These are phyloP conservation scores for Anhinga rufa DNA, from an alignment of 2,113 vertebrate species.

Conservation along the genomic window DNA sequence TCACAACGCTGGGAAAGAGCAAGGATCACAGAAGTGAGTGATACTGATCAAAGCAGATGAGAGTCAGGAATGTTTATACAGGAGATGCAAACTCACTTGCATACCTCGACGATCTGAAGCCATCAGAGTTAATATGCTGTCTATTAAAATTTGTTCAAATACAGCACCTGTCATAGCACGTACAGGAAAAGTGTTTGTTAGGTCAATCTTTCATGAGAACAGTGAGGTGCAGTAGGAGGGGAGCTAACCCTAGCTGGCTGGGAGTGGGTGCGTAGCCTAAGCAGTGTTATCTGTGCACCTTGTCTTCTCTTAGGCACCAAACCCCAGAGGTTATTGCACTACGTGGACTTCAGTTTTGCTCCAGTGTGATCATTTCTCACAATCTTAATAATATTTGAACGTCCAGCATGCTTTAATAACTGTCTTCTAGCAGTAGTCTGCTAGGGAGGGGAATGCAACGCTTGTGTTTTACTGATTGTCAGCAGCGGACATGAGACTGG, in stretches of 20 bases:
- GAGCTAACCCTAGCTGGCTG: background rate
- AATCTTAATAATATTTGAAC: background rate
- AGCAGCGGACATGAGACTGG: background rate
- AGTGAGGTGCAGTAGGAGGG: background rate
- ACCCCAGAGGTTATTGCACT: background rate
- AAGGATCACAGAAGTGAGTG: constrained; percentile 22
- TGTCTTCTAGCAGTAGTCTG: background rate
- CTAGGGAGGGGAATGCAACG: background rate
- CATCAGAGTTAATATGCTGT: constrained; percentile 45
- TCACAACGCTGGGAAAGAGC: background rate
- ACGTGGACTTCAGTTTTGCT: background rate
- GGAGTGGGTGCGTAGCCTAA: background rate
- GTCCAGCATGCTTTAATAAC: background rate
- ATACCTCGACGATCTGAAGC: background rate
- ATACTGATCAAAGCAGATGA: constrained; percentile 62
- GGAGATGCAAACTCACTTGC: background rate
- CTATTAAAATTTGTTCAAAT: constrained; percentile 57
- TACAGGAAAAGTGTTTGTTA: background rate
- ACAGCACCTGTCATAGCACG: constrained; percentile 24
- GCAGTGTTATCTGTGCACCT: background rate
- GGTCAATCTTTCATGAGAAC: background rate
- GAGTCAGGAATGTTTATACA: constrained; percentile 37
- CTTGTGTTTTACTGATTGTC: background rate
- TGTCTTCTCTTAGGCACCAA: background rate
- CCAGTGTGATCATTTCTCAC: background rate